A percentile compares a stretch with the other conserved stretches of the same genome.
phyloP scores from a whole-genome alignment of 1,140 invertebrate species.

The Drosophila neocordata region DNA sequence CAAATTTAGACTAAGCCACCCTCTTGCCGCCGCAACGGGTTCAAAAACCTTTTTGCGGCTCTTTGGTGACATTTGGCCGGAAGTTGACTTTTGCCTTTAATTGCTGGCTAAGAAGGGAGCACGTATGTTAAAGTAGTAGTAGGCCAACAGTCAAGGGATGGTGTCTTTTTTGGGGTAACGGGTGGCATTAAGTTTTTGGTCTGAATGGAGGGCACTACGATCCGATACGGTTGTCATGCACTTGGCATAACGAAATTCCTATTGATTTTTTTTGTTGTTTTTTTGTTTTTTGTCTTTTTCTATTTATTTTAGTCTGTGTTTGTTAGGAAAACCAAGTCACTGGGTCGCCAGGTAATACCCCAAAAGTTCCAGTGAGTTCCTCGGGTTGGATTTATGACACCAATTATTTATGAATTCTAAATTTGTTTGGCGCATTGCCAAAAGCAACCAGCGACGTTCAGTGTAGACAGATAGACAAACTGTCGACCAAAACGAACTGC shows the following conservation, averaged over 20 bases:
- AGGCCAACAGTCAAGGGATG: neutral
- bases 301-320: neutral
- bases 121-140: too few species aligned
- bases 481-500: neutral
- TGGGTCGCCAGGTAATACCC: constrained; percentile 55
- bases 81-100: constrained; percentile 61
- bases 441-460: constrained; percentile 7
- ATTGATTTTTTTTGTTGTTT: constrained; percentile 60
- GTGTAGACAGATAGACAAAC: constrained; percentile 29
- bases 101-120: constrained; percentile 38
- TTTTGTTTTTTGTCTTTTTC: constrained; percentile 34
- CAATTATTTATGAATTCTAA: constrained; percentile 80
- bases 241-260: constrained; percentile 57
- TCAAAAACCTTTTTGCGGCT: constrained; percentile 71
- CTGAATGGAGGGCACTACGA: neutral
- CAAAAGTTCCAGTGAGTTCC: neutral
- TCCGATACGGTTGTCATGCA: constrained; percentile 56
- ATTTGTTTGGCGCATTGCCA: constrained; percentile 76
- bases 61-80: constrained; percentile 75
- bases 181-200: constrained; percentile 11
- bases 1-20: constrained; percentile 56
- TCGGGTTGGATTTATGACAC: constrained; percentile 65
- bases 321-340: constrained; percentile 53
- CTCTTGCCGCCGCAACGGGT: constrained; percentile 31
- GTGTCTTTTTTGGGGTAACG: neutral